Evolutionary conservation across 2,888 invertebrate genomes (phyloP).

Genomic region (Idaea biselata): DNA sequence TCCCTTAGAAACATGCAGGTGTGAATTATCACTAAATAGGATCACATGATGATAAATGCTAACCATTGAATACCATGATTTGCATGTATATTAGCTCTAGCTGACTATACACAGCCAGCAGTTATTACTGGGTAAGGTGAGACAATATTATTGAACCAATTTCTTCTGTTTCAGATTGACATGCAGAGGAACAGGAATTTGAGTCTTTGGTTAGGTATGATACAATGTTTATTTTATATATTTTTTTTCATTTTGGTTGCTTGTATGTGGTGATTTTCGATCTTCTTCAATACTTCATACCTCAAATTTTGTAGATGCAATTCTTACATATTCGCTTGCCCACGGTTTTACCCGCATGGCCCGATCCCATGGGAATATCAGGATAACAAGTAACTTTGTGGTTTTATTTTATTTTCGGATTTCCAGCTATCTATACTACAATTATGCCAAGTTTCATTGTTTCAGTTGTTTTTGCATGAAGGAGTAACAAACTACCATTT

Average conservation of each 20-base stretch:
- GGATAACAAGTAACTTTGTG: too few relatives aligned
- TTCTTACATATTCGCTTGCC: not conserved
- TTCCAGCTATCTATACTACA: too few relatives aligned
- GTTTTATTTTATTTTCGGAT: too few relatives aligned
- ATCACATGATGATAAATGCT: slow-evolving; percentile 71
- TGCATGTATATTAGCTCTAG: slow-evolving; percentile 81
- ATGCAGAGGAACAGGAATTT: not conserved
- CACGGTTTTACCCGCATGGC: too few relatives aligned
- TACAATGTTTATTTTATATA: too few relatives aligned
- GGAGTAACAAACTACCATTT: too few relatives aligned
- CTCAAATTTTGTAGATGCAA: not conserved
- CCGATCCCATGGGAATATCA: too few relatives aligned
- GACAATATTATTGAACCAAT: not conserved
- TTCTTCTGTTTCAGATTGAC: slow-evolving; percentile 13
- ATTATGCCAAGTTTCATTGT: too few relatives aligned
- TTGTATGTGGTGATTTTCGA: not conserved
- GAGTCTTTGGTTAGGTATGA: not conserved
- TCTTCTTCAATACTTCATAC: not conserved
- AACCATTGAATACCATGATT: slow-evolving; percentile 75
- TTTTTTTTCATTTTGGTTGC: not conserved
- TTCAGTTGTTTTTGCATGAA: slow-evolving; percentile 3
- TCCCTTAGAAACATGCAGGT: not conserved
- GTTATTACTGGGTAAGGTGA: not conserved
- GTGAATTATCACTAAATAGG: not conserved
- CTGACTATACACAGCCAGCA: slow-evolving; percentile 41